These are phyloP conservation scores for Sinotaia quadrata DNA, from an alignment of 2,888 invertebrate genomes.

Conservation along the genomic window DNA sequence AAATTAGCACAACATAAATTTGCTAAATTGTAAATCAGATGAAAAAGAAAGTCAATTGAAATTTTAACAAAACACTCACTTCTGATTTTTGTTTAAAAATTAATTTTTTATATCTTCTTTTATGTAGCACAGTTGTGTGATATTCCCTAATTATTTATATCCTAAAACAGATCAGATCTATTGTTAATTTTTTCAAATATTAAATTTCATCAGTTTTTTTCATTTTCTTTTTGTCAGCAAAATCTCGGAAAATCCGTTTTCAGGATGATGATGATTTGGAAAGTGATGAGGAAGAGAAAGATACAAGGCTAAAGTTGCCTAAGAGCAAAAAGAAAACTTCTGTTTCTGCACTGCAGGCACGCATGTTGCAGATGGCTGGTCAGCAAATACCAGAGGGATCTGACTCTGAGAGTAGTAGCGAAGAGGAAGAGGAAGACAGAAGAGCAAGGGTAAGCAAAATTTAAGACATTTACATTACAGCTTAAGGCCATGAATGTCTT, in stretches of 20 bases:
- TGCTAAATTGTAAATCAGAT: no score
- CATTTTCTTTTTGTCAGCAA: no score
- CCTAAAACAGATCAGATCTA: no score
- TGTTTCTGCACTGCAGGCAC: conserved; percentile 80
- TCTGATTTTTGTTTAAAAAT: no score
- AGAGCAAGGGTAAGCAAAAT: conserved; percentile 12
- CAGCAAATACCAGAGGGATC: conserved; percentile 84
- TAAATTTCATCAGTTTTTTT: no score
- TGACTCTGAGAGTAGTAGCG: conserved; percentile 29
- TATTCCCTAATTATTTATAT: no score
- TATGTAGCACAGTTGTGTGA: no score
- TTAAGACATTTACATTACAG: neutral
- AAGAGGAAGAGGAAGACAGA: conserved; percentile 31
- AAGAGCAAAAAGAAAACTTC: conserved; percentile 70
- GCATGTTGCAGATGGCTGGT: conserved; percentile 88
- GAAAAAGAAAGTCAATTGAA: no score
- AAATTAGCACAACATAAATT: no score
- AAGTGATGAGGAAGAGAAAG: conserved; percentile 69
- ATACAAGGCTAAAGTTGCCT: conserved; percentile 59
- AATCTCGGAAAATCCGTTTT: conserved; percentile 76
- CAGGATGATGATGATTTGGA: conserved; percentile 76
- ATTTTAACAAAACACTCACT: no score
- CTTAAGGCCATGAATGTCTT: conserved; percentile 24
- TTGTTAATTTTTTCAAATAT: no score
- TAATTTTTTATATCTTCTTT: no score